These are phyloP conservation scores for Ephydatia muelleri DNA, from an alignment of 37 sponge, comb jelly and placozoan species.

Conservation along the genomic window DNA sequence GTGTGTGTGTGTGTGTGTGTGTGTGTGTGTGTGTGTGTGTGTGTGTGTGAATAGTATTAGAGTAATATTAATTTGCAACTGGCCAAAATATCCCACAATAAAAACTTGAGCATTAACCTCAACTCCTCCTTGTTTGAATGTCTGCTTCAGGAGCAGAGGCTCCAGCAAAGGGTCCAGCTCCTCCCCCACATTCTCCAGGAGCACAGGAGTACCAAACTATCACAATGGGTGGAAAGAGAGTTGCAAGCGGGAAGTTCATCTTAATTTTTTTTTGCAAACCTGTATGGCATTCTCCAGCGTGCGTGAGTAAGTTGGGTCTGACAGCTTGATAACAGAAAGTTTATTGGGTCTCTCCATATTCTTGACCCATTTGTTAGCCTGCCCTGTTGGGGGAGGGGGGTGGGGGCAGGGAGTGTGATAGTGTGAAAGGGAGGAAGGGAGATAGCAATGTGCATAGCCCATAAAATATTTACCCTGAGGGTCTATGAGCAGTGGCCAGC, in stretches of 20 bases:
- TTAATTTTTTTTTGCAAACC: neutral
- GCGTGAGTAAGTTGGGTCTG: constrained; percentile 96
- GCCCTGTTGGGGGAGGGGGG: constrained; percentile 49
- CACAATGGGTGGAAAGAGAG: constrained; percentile 92
- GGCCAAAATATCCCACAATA: neutral
- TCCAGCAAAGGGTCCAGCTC: constrained; percentile 98
- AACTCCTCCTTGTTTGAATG: constrained; percentile 98
- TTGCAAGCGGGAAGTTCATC: constrained; percentile 64
- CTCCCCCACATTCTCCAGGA: constrained; percentile 98
- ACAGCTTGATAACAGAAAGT: constrained; percentile 92
- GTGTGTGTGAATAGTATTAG: neutral
- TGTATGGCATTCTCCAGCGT: constrained; percentile 98
- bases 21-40: constrained; percentile 34
- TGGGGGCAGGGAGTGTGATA: neutral
- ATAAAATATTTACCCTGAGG: constrained; percentile 79
- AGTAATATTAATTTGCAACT: neutral
- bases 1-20: constrained; percentile 26
- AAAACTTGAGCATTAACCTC: constrained; percentile 98
- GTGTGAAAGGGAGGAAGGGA: neutral
- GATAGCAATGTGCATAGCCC: neutral
- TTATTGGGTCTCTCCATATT: constrained; percentile 95
- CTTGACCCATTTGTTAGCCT: constrained; percentile 99
- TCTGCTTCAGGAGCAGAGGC: constrained; percentile 97
- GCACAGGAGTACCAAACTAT: constrained; percentile 97
- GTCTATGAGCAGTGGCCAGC: constrained; percentile 99